These are phyloP conservation scores for Lineus longissimus DNA, from an alignment of 1,140 invertebrate species.

Conservation along the genomic window DNA sequence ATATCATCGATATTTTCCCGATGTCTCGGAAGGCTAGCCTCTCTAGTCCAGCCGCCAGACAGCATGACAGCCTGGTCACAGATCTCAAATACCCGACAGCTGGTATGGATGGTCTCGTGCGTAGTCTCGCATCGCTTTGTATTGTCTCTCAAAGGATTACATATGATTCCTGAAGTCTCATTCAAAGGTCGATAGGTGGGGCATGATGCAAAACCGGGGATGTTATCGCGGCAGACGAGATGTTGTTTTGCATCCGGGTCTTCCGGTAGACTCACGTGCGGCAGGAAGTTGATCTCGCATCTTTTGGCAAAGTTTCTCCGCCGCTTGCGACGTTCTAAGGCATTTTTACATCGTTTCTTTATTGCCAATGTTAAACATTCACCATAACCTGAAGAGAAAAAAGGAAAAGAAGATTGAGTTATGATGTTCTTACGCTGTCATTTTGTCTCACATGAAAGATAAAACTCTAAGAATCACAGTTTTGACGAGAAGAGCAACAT, in stretches of 20 bases:
- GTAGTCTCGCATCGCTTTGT: conserved; percentile 55
- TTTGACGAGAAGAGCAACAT: neutral
- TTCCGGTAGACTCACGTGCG: conserved; percentile 42
- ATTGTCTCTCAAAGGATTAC: conserved; percentile 57
- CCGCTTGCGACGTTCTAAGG: conserved; percentile 27
- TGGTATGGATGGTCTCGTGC: conserved; percentile 49
- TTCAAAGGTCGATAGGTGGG: conserved; percentile 48
- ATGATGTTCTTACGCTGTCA: neutral
- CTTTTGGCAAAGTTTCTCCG: conserved; percentile 42
- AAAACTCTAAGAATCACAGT: no score
- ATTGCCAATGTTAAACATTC: conserved; percentile 50
- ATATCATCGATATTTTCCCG: conserved; percentile 49
- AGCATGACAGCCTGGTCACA: conserved; percentile 60
- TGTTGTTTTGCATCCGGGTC: conserved; percentile 26
- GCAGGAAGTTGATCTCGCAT: conserved; percentile 57
- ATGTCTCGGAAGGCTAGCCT: conserved; percentile 45
- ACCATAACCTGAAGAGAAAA: conserved; percentile 32
- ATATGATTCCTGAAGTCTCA: conserved; percentile 51
- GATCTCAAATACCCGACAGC: conserved; percentile 57
- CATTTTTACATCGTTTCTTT: conserved; percentile 50
- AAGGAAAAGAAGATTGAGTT: neutral
- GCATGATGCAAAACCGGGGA: conserved; percentile 52
- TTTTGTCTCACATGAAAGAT: no score
- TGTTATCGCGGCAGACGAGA: conserved; percentile 44
- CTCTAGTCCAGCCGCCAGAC: conserved; percentile 60